A percentile compares a stretch with the other conserved stretches of the same genome.
Evolutionary conservation across 2,113 vertebrate species (phyloP).

Genomic region (Cinclus mexicanus): DNA sequence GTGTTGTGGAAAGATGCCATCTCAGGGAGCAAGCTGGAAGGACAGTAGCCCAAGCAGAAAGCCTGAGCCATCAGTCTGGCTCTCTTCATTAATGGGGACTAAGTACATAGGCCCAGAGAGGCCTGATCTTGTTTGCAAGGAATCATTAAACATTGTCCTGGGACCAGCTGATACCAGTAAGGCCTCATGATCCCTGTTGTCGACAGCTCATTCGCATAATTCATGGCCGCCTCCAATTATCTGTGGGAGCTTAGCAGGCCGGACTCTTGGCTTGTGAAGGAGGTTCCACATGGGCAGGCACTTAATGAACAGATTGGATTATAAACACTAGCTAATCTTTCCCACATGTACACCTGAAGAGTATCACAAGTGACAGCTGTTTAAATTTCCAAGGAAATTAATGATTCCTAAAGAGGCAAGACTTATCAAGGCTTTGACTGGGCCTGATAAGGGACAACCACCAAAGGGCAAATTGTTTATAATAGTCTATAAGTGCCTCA

Average conservation of each 20-base stretch:
- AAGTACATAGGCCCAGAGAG: not conserved
- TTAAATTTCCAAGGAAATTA: slow-evolving; percentile 84
- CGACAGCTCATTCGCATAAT: slow-evolving; percentile 71
- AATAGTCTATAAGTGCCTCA: slow-evolving; percentile 73
- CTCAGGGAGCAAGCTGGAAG: not conserved
- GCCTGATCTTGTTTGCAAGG: slow-evolving; percentile 41
- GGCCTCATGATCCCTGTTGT: slow-evolving; percentile 69
- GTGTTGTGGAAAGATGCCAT: not conserved
- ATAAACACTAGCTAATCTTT: slow-evolving; percentile 84
- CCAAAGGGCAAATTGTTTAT: slow-evolving; percentile 78
- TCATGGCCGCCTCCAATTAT: slow-evolving; percentile 79
- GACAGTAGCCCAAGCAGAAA: not conserved
- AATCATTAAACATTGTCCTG: slow-evolving; percentile 59
- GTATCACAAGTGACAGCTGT: slow-evolving; percentile 84
- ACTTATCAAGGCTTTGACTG: slow-evolving; percentile 76
- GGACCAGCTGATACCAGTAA: slow-evolving; percentile 78
- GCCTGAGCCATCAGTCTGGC: not conserved
- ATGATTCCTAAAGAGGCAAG: slow-evolving; percentile 80
- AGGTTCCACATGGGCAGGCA: slow-evolving; percentile 74
- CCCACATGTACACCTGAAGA: slow-evolving; percentile 83
- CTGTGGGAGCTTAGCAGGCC: slow-evolving; percentile 72
- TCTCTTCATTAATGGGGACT: not conserved
- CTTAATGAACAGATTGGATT: slow-evolving; percentile 80
- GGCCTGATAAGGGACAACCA: slow-evolving; percentile 74
- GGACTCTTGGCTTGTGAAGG: slow-evolving; percentile 53